Base-by-base conservation (phyloP, 2,888 invertebrate genomes). In the Metacarcinus magister region DNA sequence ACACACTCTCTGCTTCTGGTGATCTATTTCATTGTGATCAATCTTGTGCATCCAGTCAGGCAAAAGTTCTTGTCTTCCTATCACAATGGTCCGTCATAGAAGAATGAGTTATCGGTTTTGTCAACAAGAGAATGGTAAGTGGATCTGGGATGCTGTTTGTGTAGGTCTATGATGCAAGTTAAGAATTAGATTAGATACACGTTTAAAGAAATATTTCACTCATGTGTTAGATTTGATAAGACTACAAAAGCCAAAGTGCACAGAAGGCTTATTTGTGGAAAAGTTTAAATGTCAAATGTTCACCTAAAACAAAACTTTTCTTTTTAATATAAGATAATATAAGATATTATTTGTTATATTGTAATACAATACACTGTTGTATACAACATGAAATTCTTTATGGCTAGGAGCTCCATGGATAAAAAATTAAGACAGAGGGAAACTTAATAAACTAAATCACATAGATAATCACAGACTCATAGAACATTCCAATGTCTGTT, bases 11-110 rank as follows among this genome's bases (percentile, higher is more conserved):
- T 87, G 13, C 39, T 87, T 19, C 2, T 39, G 13, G 32, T n/a
- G 10, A 19, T 39, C 32, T 8, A 2, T 48, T 48, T 92, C 28
- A 92, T n/a, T 28, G 2, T 44, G 32, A 48, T 4, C 32, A 92
- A 92, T 48, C 23, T 32, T 54, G 32, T 75, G 16, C 75, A 75
- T 75, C 8, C 8, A n/a, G 5, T 75, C 28, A 75, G 28, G 28
- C 75, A 28, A 39, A 10, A 8, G 16, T 23, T 60, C 54, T 28
- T 28, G 28, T 39, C 10, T 16, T 28, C n/a, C 39, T 48, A 4
- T 92, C 19, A 46, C 19, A 32, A 95, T 95, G 95, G 48, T 95
- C 44, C 95, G 92, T 2, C 92, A 95, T 46, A 95, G 95, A 48
- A 82, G 95, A 48, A 13, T 95, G 10, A 95, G 95, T 82, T 92